A percentile compares a stretch with the other conserved stretches of the same genome.
phyloP scores from a whole-genome alignment of 2,888 invertebrate species.

The Sminthurides aquaticus region DNA sequence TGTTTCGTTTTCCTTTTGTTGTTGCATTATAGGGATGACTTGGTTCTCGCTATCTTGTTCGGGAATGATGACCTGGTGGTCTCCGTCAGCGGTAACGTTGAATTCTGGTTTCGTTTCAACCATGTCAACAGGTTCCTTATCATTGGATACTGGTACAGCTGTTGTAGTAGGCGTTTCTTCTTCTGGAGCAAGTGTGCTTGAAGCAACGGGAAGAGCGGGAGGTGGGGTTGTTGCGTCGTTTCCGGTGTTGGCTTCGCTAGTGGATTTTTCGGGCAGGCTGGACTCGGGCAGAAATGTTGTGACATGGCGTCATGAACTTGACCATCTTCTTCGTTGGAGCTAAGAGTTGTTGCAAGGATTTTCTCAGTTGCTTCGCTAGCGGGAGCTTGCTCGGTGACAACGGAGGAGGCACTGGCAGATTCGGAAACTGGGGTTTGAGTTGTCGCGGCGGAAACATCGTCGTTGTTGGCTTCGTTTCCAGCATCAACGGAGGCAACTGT shows the following conservation, averaged over 20 bases:
- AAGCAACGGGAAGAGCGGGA: not conserved
- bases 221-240: no score
- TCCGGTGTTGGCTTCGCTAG: no score
- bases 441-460: not conserved
- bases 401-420: not conserved
- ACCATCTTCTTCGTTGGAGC: not conserved
- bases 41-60: conserved; percentile 21
- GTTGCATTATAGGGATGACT: conserved; percentile 29
- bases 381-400: conserved; percentile 27
- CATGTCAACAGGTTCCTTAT: not conserved
- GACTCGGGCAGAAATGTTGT: not conserved
- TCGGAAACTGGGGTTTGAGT: not conserved
- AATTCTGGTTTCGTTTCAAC: conserved; percentile 6
- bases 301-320: no score
- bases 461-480: not conserved
- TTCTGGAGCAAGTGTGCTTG: conserved; percentile 2
- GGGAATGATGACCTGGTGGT: conserved; percentile 28
- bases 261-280: conserved; percentile 23
- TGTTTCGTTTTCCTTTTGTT: conserved; percentile 25
- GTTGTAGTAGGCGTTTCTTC: conserved; percentile 37
- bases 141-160: conserved; percentile 5
- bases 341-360: conserved; percentile 1
- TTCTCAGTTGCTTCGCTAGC: conserved; percentile 10
- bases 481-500: not conserved
- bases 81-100: conserved; percentile 19